Conservation (phyloP, 1,140 invertebrate genomes). For the Calosoma granatense region DNA sequence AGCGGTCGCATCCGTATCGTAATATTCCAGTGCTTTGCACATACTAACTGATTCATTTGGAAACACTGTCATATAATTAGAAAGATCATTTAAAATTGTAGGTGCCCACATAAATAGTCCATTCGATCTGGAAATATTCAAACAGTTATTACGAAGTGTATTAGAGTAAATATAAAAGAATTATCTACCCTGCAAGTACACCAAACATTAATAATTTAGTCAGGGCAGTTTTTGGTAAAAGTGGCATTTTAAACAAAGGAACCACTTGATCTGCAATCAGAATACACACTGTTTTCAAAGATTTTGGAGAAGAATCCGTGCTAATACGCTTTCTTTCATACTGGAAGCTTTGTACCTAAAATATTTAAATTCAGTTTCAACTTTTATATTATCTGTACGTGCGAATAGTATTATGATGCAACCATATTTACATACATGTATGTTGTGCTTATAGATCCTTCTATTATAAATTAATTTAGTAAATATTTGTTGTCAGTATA, state of each 20-base stretch:
- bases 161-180: slow-evolving; percentile 4
- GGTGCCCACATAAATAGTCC: slow-evolving; percentile 44
- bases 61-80: slow-evolving; percentile 17
- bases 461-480: too few species aligned
- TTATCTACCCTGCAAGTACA: slow-evolving; percentile 36
- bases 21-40: slow-evolving; percentile 21
- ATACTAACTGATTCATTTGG: slow-evolving; percentile 18
- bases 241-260: slow-evolving; percentile 39
- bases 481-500: too few species aligned
- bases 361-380: too few species aligned
- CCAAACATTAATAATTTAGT: slow-evolving; percentile 46
- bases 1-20: background rate
- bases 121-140: slow-evolving; percentile 36
- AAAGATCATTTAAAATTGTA: slow-evolving; percentile 41
- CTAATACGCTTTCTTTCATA: too few species aligned
- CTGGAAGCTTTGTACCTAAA: too few species aligned
- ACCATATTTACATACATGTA: too few species aligned
- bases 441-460: too few species aligned
- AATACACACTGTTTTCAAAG: too few species aligned
- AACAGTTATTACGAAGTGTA: too few species aligned
- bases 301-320: too few species aligned
- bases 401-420: too few species aligned
- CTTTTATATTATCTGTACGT: too few species aligned
- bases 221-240: slow-evolving; percentile 42
- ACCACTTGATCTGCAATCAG: slow-evolving; percentile 35